Base-by-base conservation (phyloP, 2,888 invertebrate genomes). In the Cyclophora albipunctata region DNA sequence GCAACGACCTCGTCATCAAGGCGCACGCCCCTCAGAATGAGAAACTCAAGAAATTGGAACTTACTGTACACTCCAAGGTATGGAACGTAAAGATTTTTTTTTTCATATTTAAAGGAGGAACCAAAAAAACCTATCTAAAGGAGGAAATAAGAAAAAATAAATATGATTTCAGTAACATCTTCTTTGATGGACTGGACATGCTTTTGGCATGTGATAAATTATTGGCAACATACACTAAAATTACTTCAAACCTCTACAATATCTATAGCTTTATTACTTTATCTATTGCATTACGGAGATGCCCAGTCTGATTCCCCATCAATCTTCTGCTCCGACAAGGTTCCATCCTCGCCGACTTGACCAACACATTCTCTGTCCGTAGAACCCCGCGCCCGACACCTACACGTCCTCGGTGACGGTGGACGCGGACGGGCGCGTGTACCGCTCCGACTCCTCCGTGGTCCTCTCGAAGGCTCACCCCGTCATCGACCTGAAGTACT, bases 391-490 rank as follows among this genome's bases (percentile, higher is more conserved):
- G 0, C 78, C 82, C 0, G 87, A 88, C 49, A 79, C 80, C 0
- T 81, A 84, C 62, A 73, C 66, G 7, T 63, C 82, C 0, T 70
- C 71, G 5, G 57, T 90, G 1, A 64, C 82, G 4, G 63, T 92
- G 0, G 90, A 85, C 3, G 85, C 90, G 0, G 91, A 93, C 52
- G 91, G 90, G 0, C 87, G 90, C 42, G 87, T 90, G 4, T 93
- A 93, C 75, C 85, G 82, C 2, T 53, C 91, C 0, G 90, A 90
- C 34, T 84, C 86, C 4, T 84, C 90, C 48, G 60, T 92, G 3
- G 90, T 90, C 20, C 69, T 90, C 5, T 90, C 90, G 2, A 88
- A 89, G 59, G 80, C 81, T 7, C 84, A 89, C 47, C 92, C 91
- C 2, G 81, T 90, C 34, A 68, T 92, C 2, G 90, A 92, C 58